Conservation (phyloP, 2,888 invertebrate species). For the Nomada hirtipes region DNA sequence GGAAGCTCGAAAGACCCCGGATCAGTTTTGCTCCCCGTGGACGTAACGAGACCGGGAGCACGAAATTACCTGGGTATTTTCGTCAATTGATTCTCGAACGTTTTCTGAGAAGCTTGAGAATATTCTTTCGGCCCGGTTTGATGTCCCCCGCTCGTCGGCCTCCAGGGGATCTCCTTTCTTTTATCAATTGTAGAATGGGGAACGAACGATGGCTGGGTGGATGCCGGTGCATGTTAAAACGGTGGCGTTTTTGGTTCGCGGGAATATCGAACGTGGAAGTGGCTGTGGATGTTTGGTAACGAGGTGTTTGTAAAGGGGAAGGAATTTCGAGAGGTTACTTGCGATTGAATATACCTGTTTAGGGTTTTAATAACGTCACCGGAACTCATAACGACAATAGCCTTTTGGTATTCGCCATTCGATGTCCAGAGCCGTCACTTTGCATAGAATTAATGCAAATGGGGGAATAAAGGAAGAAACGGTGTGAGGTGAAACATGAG, state of each 20-base stretch:
- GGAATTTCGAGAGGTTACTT: background rate
- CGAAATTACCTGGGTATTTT: constrained; percentile 56
- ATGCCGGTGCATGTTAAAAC: background rate
- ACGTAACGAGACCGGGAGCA: constrained; percentile 46
- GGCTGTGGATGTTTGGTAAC: background rate
- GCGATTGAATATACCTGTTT: background rate
- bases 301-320: too few species aligned
- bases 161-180: too few species aligned
- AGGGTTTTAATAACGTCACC: background rate
- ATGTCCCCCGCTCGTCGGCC: background rate
- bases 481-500: too few species aligned
- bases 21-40: constrained; percentile 41
- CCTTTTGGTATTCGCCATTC: too few species aligned
- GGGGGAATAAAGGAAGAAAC: too few species aligned
- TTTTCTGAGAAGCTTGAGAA: background rate
- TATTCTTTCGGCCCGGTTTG: constrained; percentile 24
- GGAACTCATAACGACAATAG: too few species aligned
- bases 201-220: too few species aligned
- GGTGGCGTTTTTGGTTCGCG: background rate
- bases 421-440: too few species aligned
- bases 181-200: too few species aligned
- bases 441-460: too few species aligned
- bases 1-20: constrained; percentile 30
- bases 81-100: constrained; percentile 40
- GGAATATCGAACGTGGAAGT: background rate